Base-by-base conservation (phyloP, 2,888 invertebrate species). In the Cheilosia soror region DNA sequence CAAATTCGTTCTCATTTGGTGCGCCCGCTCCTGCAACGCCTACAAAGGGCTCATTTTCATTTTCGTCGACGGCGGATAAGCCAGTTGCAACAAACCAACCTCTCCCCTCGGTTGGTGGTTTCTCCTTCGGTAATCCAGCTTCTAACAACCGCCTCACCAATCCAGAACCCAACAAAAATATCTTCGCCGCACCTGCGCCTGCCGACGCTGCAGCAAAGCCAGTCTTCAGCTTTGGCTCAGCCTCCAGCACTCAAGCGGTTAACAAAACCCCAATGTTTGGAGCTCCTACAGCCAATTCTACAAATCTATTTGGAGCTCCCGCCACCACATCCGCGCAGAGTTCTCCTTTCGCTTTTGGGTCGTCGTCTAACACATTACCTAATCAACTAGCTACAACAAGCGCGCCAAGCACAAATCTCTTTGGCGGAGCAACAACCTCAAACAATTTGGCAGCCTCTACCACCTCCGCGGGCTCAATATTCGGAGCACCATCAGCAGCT, bases 251-350 rank as follows among this genome's bases (percentile, higher is more conserved):
- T 15, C 44, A 60, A 25, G 31, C 72, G 4, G 44, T 53, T 13
- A 33, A 31, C 15, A 65, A 75, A 20, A 55, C 79, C 1, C 9
- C 63, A 11, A 51, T 75, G 31, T 79, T 84, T 20, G 79, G 69
- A 2, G 68, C 65, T 2, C 15, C 84, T 20, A 11, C 53, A 5
- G 13, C 62, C 11, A 42, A 37, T 11, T 57, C 88, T 1, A 71
- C 87, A 0, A 90, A 88, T 79, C 58, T 89, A 0, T 91, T 91
- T 72, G 87, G 87, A 9, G 58, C 65, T 29, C 80, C 88, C 13
- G 82, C 68, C 11, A 87, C 89, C 27, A 81, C 87, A 5, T 78
- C 84, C 3, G 37, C 82, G 4, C 79, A 80, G 7, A 76, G 5
- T n/a, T 60, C 81, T 37, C 33, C 76, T 2, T 85, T 85, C 51